Percentiles rank a stretch among this genome's conserved stretches.
Conservation (phyloP, 2,888 invertebrate species). For the Oscheius myriophilus region DNA sequence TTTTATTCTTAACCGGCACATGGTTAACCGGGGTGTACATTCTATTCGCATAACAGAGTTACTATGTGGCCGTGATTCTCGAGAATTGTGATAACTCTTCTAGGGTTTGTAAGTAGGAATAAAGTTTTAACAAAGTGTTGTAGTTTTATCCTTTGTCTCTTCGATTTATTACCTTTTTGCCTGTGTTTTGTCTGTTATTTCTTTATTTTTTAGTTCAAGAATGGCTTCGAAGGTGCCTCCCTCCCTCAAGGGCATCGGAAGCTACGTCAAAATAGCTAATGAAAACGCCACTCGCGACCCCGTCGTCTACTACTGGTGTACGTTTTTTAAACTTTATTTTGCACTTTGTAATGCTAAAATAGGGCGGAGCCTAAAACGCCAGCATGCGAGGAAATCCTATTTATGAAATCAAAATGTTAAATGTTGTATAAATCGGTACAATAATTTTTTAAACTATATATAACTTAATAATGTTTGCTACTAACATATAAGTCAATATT, state of each 20-base stretch:
- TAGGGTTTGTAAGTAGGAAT: conserved; percentile 26
- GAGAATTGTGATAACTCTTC: conserved; percentile 23
- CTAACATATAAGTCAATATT: too few species aligned
- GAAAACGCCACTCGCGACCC: conserved; percentile 91
- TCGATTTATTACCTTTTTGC: too few species aligned
- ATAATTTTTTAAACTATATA: too few species aligned
- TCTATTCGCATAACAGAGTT: not conserved
- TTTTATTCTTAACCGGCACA: not conserved
- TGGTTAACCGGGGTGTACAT: not conserved
- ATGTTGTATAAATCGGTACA: too few species aligned
- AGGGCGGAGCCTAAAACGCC: too few species aligned
- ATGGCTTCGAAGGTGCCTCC: conserved; percentile 70
- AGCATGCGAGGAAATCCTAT: too few species aligned
- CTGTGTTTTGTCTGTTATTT: not conserved
- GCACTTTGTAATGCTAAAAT: too few species aligned
- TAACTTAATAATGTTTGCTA: too few species aligned
- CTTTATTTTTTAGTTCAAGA: conserved; percentile 21
- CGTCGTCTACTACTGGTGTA: conserved; percentile 87
- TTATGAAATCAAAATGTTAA: too few species aligned
- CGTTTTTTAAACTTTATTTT: conserved; percentile 59
- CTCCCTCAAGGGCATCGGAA: conserved; percentile 85
- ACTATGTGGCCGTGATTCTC: conserved; percentile 5
- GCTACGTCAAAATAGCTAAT: conserved; percentile 87
- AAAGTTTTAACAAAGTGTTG: conserved; percentile 1
- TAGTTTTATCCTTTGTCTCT: too few species aligned